Conservation (phyloP, 2,113 vertebrate genomes). For the Pantherophis guttatus region DNA sequence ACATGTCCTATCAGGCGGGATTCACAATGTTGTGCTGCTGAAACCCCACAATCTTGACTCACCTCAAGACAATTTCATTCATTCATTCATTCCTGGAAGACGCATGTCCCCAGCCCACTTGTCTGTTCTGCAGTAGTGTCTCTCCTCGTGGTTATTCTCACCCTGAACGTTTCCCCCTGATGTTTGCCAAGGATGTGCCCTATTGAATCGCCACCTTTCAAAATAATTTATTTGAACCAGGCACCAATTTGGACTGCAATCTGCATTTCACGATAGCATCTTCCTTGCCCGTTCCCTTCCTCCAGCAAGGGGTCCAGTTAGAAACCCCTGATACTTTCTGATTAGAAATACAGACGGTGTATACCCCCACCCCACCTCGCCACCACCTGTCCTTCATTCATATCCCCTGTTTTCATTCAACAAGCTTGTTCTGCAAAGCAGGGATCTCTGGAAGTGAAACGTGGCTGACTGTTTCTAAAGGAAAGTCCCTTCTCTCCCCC, state of each 20-base stretch:
- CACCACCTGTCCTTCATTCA: neutral
- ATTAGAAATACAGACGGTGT: constrained; percentile 17
- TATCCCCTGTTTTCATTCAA: neutral
- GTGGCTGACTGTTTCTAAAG: neutral
- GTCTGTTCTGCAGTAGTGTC: neutral
- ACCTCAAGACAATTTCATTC: neutral
- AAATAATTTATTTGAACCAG: neutral
- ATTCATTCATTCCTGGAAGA: neutral
- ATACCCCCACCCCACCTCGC: neutral
- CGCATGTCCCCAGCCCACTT: neutral
- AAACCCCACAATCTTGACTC: neutral
- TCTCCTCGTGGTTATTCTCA: neutral
- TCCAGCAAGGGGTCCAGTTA: neutral
- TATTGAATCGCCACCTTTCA: neutral
- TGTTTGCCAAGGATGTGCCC: neutral
- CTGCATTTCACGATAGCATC: neutral
- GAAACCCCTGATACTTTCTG: neutral
- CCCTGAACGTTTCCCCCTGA: neutral
- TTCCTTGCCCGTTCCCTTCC: neutral
- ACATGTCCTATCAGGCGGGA: neutral
- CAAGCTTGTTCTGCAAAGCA: neutral
- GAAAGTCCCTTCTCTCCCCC: neutral
- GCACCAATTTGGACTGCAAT: neutral
- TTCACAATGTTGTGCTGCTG: neutral
- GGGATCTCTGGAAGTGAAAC: neutral